These are phyloP conservation scores for Oxyteleia sp. DNA, from an alignment of 2,888 invertebrate genomes.

Conservation along the genomic window DNA sequence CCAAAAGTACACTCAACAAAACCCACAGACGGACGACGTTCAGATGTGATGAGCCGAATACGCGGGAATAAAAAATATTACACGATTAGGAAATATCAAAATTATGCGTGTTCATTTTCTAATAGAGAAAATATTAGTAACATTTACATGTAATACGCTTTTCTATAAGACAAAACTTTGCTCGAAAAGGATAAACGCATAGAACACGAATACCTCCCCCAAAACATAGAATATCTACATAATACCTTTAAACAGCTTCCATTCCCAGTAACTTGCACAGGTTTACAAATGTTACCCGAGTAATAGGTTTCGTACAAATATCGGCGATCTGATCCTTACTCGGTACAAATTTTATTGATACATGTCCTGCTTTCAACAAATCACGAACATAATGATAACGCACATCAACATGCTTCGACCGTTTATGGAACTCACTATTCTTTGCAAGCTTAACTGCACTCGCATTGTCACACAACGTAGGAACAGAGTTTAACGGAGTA, in stretches of 20 bases:
- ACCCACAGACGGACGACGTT: too few relatives aligned
- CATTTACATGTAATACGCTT: too few relatives aligned
- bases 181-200: not conserved
- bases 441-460: conserved; percentile 37
- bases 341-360: not conserved
- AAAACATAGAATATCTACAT: conserved; percentile 5
- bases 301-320: conserved; percentile 24
- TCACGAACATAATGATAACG: conserved; percentile 30
- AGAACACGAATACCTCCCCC: conserved; percentile 26
- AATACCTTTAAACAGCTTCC: not conserved
- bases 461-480: conserved; percentile 21
- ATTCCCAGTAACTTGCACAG: not conserved
- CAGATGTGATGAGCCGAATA: too few relatives aligned
- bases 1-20: too few relatives aligned
- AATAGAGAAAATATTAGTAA: too few relatives aligned
- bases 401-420: conserved; percentile 40
- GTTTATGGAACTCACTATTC: conserved; percentile 37
- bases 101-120: too few relatives aligned
- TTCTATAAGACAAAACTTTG: not conserved
- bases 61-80: too few relatives aligned
- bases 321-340: conserved; percentile 11
- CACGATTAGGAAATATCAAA: too few relatives aligned
- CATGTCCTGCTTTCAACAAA: not conserved
- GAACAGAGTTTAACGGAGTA: not conserved
- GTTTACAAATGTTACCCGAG: not conserved